Percentiles rank a stretch among this genome's conserved stretches.
Conservation (phyloP, 2,888 invertebrate species). For the Oscheius sp. region DNA sequence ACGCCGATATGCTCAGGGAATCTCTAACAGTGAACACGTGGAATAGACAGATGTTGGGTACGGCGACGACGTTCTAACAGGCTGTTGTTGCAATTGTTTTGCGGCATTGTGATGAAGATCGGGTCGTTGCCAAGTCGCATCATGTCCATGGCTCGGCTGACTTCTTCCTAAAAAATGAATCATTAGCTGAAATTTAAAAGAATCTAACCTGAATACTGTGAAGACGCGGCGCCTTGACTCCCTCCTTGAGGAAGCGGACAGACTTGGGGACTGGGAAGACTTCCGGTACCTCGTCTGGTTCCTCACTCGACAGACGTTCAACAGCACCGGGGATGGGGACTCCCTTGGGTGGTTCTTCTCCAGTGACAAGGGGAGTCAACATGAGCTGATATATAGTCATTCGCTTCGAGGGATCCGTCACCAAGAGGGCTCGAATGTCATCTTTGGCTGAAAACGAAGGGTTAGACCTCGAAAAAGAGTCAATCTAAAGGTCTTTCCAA, state of each 20-base stretch:
- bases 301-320: slow-evolving; percentile 37
- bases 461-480: background rate
- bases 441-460: slow-evolving; percentile 65
- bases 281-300: slow-evolving; percentile 34
- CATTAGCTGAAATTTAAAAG: background rate
- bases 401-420: slow-evolving; percentile 68
- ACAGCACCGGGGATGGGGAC: slow-evolving; percentile 49
- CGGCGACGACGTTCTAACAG: slow-evolving; percentile 47
- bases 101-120: slow-evolving; percentile 57
- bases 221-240: slow-evolving; percentile 67
- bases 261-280: slow-evolving; percentile 45
- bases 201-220: slow-evolving; percentile 64
- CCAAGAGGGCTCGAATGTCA: slow-evolving; percentile 62
- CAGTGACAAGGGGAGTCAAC: slow-evolving; percentile 60
- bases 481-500: background rate
- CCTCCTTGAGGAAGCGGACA: slow-evolving; percentile 63
- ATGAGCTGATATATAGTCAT: slow-evolving; percentile 69
- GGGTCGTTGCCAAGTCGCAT: slow-evolving; percentile 68
- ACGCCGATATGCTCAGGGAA: background rate
- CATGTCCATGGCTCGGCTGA: slow-evolving; percentile 68
- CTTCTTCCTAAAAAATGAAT: slow-evolving; percentile 60
- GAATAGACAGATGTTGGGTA: slow-evolving; percentile 52
- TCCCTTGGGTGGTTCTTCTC: slow-evolving; percentile 39
- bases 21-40: slow-evolving; percentile 53
- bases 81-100: slow-evolving; percentile 52